Conservation (phyloP, 2,888 invertebrate genomes). For the Philopedon plagiatum region DNA sequence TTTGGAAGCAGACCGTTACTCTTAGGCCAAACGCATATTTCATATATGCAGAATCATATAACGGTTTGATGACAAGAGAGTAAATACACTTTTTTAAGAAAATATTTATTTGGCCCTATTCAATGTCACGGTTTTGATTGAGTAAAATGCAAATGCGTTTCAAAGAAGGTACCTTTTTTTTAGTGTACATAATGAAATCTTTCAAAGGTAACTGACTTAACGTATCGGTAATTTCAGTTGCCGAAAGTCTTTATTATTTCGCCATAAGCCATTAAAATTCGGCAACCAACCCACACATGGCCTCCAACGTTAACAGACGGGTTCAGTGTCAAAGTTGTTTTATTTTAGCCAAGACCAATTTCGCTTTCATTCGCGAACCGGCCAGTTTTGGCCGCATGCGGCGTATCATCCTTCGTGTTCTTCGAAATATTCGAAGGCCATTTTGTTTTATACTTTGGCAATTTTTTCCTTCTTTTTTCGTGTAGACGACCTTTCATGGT, state of each 20-base stretch:
- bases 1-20: too few species aligned
- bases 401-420: constrained; percentile 49
- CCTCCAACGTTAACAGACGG: constrained; percentile 24
- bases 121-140: too few species aligned
- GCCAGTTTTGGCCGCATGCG: constrained; percentile 43
- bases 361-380: constrained; percentile 41
- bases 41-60: too few species aligned
- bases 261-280: constrained; percentile 23
- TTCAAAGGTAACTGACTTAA: too few species aligned
- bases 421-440: constrained; percentile 52
- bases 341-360: constrained; percentile 31
- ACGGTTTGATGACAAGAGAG: too few species aligned
- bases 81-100: too few species aligned
- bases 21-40: too few species aligned
- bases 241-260: not conserved
- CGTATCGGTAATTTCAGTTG: not conserved
- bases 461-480: constrained; percentile 43
- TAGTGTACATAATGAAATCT: too few species aligned
- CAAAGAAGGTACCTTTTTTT: too few species aligned
- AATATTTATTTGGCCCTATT: too few species aligned
- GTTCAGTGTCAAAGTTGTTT: constrained; percentile 28
- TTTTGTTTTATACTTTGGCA: constrained; percentile 48
- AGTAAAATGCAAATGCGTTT: too few species aligned
- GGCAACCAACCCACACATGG: constrained; percentile 21
- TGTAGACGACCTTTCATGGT: constrained; percentile 52